A percentile compares a stretch with the other conserved stretches of the same genome.
Conservation (phyloP, 2,113 vertebrate genomes). For the Gavia stellata region DNA sequence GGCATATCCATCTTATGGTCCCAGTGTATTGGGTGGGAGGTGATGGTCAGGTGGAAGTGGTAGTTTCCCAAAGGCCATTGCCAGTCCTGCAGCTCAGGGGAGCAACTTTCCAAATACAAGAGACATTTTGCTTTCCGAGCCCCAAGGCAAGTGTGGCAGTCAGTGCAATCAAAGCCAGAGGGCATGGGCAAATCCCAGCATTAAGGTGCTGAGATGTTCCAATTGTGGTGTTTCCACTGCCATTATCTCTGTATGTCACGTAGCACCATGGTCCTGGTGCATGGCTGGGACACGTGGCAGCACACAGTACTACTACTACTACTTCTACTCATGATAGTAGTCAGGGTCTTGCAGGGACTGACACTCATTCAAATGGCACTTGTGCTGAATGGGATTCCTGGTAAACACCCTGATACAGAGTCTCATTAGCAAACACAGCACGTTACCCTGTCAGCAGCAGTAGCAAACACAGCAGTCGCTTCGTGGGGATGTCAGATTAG, state of each 20-base stretch:
- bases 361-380: not conserved
- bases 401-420: not conserved
- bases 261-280: not conserved
- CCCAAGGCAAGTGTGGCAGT: not conserved
- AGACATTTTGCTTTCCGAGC: not conserved
- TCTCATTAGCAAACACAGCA: not conserved
- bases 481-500: slow-evolving; percentile 1
- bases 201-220: not conserved
- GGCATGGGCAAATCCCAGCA: not conserved
- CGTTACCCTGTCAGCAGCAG: not conserved
- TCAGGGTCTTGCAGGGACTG: not conserved
- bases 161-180: not conserved
- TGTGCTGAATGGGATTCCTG: not conserved
- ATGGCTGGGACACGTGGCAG: not conserved
- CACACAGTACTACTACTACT: not conserved
- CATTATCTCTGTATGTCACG: accelerated
- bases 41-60: not conserved
- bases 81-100: not conserved
- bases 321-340: not conserved
- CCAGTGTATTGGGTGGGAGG: not conserved
- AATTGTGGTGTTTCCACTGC: not conserved
- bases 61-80: not conserved
- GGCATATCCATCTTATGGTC: not conserved
- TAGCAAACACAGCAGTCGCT: not conserved
- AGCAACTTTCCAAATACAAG: not conserved